Evolutionary conservation across 2,113 vertebrate species (phyloP).

Genomic region (Pelobates fuscus): DNA sequence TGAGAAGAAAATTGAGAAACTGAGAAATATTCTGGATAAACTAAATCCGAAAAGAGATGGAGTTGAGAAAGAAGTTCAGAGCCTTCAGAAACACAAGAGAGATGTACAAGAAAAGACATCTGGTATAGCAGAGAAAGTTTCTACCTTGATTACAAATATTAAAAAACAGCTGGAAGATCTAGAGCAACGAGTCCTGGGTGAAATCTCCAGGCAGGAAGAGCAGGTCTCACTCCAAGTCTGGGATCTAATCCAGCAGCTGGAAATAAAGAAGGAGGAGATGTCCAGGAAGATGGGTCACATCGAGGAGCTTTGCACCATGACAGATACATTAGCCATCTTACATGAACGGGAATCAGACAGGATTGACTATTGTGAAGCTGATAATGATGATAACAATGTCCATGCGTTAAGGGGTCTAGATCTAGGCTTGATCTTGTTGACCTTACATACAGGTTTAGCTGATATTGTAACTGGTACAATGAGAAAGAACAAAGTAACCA

Average conservation of each 20-base stretch:
- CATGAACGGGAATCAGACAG: not conserved
- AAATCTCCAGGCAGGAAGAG: slow-evolving; percentile 1
- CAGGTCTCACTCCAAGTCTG: not conserved
- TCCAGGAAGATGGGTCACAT: not conserved
- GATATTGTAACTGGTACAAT: not conserved
- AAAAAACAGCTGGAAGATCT: not conserved
- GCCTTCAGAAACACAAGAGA: not conserved
- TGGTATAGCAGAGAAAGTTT: not conserved
- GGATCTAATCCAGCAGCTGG: not conserved
- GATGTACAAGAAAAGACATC: not conserved
- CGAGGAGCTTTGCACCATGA: not conserved
- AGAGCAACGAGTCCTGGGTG: not conserved
- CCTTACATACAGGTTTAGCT: not conserved
- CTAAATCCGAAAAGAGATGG: not conserved
- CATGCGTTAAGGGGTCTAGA: too few species aligned
- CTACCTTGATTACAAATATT: not conserved
- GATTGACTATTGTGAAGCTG: not conserved
- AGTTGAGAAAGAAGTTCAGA: not conserved
- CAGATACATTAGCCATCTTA: not conserved
- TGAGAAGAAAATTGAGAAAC: not conserved
- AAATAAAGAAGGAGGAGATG: not conserved
- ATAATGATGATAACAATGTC: not conserved
- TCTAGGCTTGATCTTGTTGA: not conserved
- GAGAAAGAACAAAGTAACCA: not conserved
- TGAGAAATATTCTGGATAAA: not conserved